phyloP scores from a whole-genome alignment of 1,140 invertebrate species.

The Drosophila virilis region DNA sequence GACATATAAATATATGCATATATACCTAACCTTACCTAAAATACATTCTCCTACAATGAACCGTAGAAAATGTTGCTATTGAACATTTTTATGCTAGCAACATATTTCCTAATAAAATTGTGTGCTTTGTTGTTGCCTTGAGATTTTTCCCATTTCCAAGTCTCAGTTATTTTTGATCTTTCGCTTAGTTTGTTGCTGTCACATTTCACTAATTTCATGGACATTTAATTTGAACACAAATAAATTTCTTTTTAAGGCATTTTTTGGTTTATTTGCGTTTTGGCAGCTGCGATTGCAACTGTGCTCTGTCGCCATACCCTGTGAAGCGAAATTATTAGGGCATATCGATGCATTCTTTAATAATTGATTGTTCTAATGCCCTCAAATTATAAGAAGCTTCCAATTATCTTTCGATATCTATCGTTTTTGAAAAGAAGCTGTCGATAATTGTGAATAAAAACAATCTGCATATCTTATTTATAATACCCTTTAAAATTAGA shows the following conservation, averaged over 20 bases:
- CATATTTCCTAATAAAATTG: no score
- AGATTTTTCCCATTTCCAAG: neutral
- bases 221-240: conserved; percentile 41
- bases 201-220: conserved; percentile 52
- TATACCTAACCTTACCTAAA: neutral
- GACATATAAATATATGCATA: neutral
- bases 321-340: neutral
- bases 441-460: no score
- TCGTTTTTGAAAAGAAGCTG: no score
- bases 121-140: no score
- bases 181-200: conserved; percentile 20
- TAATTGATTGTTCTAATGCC: neutral
- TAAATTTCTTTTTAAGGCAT: conserved; percentile 25
- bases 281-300: neutral
- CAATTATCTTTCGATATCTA: no score
- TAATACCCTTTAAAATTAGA: no score
- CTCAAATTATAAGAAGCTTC: no score
- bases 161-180: conserved; percentile 12
- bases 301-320: neutral
- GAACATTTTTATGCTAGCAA: no score
- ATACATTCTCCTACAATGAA: neutral
- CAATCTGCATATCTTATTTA: no score
- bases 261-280: conserved; percentile 54
- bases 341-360: neutral
- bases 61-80: no score